Conservation (phyloP, 1,140 invertebrate genomes). For the Drosophila yakuba region DNA sequence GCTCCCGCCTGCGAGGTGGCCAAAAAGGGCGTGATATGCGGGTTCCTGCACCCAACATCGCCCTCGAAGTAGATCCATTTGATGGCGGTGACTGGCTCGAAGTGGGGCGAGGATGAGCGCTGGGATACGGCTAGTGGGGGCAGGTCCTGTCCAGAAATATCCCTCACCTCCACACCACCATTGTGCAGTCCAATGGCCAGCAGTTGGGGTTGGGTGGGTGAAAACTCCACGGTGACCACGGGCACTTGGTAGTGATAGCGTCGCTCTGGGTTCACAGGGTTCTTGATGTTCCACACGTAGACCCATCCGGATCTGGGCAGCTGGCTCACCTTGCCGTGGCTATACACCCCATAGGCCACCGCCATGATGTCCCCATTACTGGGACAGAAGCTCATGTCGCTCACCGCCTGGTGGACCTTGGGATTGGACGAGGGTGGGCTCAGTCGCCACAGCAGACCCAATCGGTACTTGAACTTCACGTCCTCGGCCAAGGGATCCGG, state of each 20-base stretch:
- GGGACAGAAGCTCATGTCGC: slow-evolving; percentile 88
- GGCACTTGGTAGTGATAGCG: slow-evolving; percentile 89
- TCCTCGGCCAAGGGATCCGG: slow-evolving; percentile 87
- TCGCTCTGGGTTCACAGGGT: slow-evolving; percentile 92
- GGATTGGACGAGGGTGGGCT: slow-evolving; percentile 35
- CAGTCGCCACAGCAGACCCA: slow-evolving; percentile 89
- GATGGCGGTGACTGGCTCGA: slow-evolving; percentile 89
- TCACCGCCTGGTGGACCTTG: slow-evolving; percentile 84
- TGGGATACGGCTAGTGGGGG: slow-evolving; percentile 86
- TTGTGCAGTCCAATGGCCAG: slow-evolving; percentile 92
- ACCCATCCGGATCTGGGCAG: slow-evolving; percentile 79
- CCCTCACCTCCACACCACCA: slow-evolving; percentile 90
- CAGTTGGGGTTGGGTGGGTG: slow-evolving; percentile 88
- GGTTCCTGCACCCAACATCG: slow-evolving; percentile 70
- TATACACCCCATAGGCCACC: slow-evolving; percentile 89
- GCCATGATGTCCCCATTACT: slow-evolving; percentile 88
- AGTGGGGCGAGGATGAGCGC: slow-evolving; percentile 86
- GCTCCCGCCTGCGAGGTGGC: slow-evolving; percentile 87
- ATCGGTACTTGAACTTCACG: slow-evolving; percentile 87
- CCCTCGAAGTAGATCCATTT: slow-evolving; percentile 86
- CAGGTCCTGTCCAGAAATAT: slow-evolving; percentile 86
- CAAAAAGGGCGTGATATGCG: slow-evolving; percentile 84
- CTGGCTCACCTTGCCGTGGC: slow-evolving; percentile 23
- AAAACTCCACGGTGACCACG: slow-evolving; percentile 91
- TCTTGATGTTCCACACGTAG: slow-evolving; percentile 93